Conservation (phyloP, 2,797 vertebrate genomes). For the Synanceia verrucosa region DNA sequence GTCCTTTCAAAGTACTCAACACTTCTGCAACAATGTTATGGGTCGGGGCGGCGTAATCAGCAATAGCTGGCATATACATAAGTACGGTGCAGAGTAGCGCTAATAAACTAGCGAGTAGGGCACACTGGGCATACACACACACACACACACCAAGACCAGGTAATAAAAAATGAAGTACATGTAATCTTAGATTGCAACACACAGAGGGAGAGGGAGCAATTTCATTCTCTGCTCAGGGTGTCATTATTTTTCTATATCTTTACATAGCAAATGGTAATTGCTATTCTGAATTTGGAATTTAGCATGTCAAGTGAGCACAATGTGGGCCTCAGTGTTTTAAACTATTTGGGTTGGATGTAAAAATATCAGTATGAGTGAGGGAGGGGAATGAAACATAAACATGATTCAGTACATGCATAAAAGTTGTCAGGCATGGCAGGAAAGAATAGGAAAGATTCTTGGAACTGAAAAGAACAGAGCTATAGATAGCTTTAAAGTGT, state of each 20-base stretch:
- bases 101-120: fast-evolving
- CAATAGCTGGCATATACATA: too few relatives aligned
- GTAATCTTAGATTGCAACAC: not conserved
- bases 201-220: too few relatives aligned
- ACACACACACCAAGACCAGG: not conserved
- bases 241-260: too few relatives aligned
- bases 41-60: not conserved
- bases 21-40: fast-evolving
- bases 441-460: not conserved
- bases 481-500: not conserved
- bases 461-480: not conserved
- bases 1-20: not conserved
- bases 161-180: not conserved
- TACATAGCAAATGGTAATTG: too few relatives aligned
- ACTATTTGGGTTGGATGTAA: not conserved
- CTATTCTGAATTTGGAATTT: not conserved
- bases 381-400: not conserved
- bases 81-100: too few relatives aligned
- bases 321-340: not conserved
- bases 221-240: too few relatives aligned
- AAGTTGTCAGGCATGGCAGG: not conserved
- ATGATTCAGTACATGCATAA: not conserved
- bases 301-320: not conserved
- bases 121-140: not conserved
- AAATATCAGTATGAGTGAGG: not conserved